A percentile compares a stretch with the other conserved stretches of the same genome.
Evolutionary conservation across 2,797 vertebrate species (phyloP).

Genomic region (Dromococcyx pavoninus): DNA sequence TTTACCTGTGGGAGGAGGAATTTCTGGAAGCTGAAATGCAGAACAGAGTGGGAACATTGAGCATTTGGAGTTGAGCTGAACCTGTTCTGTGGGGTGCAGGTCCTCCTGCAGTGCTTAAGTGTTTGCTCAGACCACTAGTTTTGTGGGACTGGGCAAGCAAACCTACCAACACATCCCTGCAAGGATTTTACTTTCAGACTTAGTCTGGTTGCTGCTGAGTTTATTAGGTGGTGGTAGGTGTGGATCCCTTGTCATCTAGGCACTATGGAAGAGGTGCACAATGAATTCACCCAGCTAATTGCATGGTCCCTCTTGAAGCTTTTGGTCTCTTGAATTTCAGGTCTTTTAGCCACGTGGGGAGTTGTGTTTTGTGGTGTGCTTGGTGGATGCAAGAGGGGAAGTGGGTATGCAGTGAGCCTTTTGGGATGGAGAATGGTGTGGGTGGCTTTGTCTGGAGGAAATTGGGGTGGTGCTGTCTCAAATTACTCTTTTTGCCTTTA

Average conservation of each 20-base stretch:
- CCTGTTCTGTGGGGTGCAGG: conserved; percentile 2
- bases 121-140: not conserved
- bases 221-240: not conserved
- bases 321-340: not conserved
- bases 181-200: not conserved
- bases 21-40: conserved; percentile 25
- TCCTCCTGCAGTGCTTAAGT: not conserved
- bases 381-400: not conserved
- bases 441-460: not conserved
- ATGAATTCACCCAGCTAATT: not conserved
- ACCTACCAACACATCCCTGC: not conserved
- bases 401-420: not conserved
- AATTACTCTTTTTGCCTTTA: not conserved
- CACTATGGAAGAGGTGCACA: not conserved
- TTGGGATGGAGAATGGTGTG: not conserved
- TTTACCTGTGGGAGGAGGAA: conserved; percentile 6
- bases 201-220: not conserved
- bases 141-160: not conserved
- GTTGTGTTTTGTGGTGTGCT: not conserved
- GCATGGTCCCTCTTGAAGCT: not conserved
- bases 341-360: not conserved
- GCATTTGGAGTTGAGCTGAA: not conserved
- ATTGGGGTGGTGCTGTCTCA: not conserved
- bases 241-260: not conserved
- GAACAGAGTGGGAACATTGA: not conserved